Evolutionary conservation across 2,888 invertebrate species (phyloP).

Genomic region (Nemurella pictetii): DNA sequence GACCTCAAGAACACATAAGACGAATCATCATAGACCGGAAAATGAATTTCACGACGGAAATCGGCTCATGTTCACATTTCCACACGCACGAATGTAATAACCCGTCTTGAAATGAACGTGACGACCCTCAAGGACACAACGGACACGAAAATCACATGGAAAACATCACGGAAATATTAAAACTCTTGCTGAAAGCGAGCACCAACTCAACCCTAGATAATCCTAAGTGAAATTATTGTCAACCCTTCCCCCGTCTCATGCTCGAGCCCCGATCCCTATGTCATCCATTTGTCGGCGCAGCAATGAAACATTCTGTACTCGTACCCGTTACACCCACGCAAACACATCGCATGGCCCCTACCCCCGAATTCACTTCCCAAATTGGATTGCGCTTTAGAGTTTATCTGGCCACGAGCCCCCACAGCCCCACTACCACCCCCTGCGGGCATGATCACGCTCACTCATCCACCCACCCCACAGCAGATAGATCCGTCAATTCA

Average conservation of each 20-base stretch:
- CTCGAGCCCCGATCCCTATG: background rate
- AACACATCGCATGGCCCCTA: background rate
- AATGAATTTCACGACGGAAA: too few relatives aligned
- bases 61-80: too few relatives aligned
- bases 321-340: constrained; percentile 18
- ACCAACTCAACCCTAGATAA: background rate
- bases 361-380: constrained; percentile 39
- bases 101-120: too few relatives aligned
- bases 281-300: constrained; percentile 1
- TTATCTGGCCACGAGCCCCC: constrained; percentile 36
- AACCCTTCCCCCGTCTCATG: background rate
- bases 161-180: too few relatives aligned
- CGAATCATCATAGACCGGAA: too few relatives aligned
- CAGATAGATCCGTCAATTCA: constrained; percentile 14
- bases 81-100: too few relatives aligned
- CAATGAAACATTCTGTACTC: constrained; percentile 13
- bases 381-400: constrained; percentile 38
- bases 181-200: background rate
- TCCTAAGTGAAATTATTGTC: background rate
- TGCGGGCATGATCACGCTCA: background rate
- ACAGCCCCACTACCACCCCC: constrained; percentile 23
- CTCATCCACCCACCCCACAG: background rate
- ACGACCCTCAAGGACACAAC: too few relatives aligned
- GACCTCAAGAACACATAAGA: too few relatives aligned
- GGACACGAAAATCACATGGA: too few relatives aligned